Base-by-base conservation (phyloP, 2,797 vertebrate genomes). In the Syncerus caffer region DNA sequence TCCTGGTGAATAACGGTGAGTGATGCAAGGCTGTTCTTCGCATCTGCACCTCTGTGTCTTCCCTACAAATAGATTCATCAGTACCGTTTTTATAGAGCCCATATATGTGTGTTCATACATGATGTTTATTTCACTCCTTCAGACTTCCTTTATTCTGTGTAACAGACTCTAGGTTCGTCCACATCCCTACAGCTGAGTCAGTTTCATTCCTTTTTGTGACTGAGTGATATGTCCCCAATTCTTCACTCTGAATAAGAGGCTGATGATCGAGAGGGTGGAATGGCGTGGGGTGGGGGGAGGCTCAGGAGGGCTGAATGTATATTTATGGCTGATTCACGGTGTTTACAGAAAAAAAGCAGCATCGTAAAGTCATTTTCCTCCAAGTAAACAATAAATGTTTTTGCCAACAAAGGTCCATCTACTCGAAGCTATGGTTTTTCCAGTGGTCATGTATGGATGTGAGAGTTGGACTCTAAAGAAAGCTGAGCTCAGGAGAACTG, bases 1-100 rank as follows among this genome's bases (percentile, higher is more conserved):
- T 99, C 2, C 98, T 99, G 96, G 98, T 99, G 76, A 99, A 99
- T 98, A 99, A 99, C 5, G 99, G 99, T 99, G 98, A 93, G 99
- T 98, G 74, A 25, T 0, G 11, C 13, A 25, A 13, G 3, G 25
- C 38, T 74, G 71, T 74, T 25, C 21, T 25, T 7, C 7, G 3
- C 12, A 0, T 4, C 12, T 25, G 38, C 38, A 14, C 13, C 71
- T 45, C 38, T 25, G 3, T 14, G 6, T 45, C 71, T 27, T 27
- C 23, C 23, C 23, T 74, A 38, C 58, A 14, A 4, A 27, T 15
- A 8, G 71, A 2, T 2, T 25, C 23, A 27, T 74, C 23, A 4
- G 71, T 6, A 2, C 23, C 3, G 4, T 14, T 45, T 45, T 74
- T 14, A 23, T 27, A 14, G 12, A 42, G 1, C 23, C 34, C 71